phyloP scores from a whole-genome alignment of 2,797 vertebrate species.

The Amblyopsis hoosieri region DNA sequence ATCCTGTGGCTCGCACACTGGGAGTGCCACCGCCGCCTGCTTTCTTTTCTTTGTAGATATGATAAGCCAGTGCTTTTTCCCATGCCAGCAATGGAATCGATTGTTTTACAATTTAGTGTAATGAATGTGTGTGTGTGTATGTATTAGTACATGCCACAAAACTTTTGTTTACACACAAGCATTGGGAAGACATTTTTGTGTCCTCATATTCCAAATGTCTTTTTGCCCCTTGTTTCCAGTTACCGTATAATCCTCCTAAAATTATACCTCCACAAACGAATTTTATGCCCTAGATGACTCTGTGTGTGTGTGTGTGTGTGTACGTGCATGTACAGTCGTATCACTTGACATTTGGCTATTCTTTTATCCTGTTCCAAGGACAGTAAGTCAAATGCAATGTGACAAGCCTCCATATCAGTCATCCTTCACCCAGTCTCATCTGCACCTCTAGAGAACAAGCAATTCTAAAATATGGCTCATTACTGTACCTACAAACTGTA shows the following conservation, averaged over 20 bases:
- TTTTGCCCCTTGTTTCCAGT: too few species aligned
- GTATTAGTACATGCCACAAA: too few species aligned
- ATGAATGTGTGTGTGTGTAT: neutral
- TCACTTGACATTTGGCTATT: slow-evolving; percentile 75
- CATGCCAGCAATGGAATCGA: slow-evolving; percentile 60
- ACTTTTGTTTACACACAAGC: too few species aligned
- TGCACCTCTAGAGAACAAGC: slow-evolving; percentile 53
- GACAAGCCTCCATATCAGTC: slow-evolving; percentile 75
- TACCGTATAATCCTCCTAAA: too few species aligned
- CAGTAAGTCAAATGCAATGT: slow-evolving; percentile 74
- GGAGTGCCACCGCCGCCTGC: slow-evolving; percentile 60
- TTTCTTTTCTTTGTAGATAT: slow-evolving; percentile 54
- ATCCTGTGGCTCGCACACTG: slow-evolving; percentile 65
- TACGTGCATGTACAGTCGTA: slow-evolving; percentile 67
- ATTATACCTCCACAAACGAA: too few species aligned
- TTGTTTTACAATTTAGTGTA: slow-evolving; percentile 17
- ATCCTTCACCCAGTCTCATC: slow-evolving; percentile 69
- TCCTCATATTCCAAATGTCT: too few species aligned
- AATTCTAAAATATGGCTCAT: slow-evolving; percentile 43
- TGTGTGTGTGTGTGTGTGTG: slow-evolving; percentile 16
- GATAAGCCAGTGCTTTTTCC: slow-evolving; percentile 58
- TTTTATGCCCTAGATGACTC: neutral
- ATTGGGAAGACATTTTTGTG: too few species aligned
- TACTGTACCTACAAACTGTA: slow-evolving; percentile 33
- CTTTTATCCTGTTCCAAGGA: slow-evolving; percentile 75